A percentile compares a stretch with the other conserved stretches of the same genome.
phyloP scores from a whole-genome alignment of 2,797 vertebrate species.

The Mastacembelus armatus region DNA sequence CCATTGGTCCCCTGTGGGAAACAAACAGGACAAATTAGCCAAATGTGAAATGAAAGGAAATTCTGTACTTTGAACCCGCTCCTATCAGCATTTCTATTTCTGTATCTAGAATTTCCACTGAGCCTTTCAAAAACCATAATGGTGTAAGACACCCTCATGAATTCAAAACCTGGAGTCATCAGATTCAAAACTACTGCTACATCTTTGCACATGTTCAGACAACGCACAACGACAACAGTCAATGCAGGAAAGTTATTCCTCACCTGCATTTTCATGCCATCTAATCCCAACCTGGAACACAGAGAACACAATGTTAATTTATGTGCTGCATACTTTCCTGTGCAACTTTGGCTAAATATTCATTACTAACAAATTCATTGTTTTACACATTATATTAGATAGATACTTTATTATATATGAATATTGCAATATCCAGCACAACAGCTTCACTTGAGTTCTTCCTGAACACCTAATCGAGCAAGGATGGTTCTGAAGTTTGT shows the following conservation, averaged over 20 bases:
- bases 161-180: not conserved
- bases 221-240: not conserved
- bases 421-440: not conserved
- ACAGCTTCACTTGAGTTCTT: not conserved
- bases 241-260: slow-evolving; percentile 27
- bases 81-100: too few species aligned
- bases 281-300: slow-evolving; percentile 90
- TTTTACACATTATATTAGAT: not conserved
- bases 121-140: not conserved
- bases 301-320: slow-evolving; percentile 29
- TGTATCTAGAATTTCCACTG: not conserved
- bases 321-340: not conserved
- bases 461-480: not conserved
- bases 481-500: not conserved
- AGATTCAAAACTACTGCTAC: not conserved
- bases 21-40: not conserved
- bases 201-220: not conserved
- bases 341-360: not conserved
- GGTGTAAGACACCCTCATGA: too few species aligned
- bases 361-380: not conserved
- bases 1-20: slow-evolving; percentile 92
- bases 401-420: too few species aligned
- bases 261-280: slow-evolving; percentile 99
- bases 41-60: not conserved
- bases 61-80: too few species aligned